Evolutionary conservation across 2,888 invertebrate genomes (phyloP).

Genomic region (Crepidodera aurea): DNA sequence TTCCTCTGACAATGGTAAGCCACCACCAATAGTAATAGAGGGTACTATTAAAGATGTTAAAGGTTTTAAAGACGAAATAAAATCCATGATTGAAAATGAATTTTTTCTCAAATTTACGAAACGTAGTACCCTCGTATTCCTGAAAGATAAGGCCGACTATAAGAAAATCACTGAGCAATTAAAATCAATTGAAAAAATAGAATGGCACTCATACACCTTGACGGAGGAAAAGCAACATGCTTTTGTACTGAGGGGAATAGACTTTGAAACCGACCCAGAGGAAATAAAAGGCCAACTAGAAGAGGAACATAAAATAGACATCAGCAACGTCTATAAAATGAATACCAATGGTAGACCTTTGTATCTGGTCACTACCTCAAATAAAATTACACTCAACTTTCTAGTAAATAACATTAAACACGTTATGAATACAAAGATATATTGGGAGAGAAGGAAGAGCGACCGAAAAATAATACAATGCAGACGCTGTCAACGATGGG

Average conservation of each 20-base stretch:
- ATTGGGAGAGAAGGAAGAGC: conserved; percentile 33
- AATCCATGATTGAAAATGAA: not conserved
- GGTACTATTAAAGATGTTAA: not conserved
- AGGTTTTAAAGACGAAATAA: not conserved
- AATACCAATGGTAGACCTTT: conserved; percentile 1
- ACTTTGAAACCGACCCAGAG: not conserved
- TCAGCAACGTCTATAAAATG: not conserved
- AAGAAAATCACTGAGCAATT: not conserved
- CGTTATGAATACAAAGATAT: conserved; percentile 9
- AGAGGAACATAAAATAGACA: not conserved
- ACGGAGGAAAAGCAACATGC: conserved; percentile 22
- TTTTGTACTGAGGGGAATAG: conserved; percentile 25
- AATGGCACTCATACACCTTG: conserved; percentile 4
- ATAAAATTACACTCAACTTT: conserved; percentile 5
- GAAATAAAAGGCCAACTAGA: not conserved
- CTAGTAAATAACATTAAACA: conserved; percentile 2
- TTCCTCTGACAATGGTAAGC: not conserved
- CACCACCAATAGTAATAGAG: not conserved
- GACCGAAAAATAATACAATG: conserved; percentile 46
- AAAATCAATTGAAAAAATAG: not conserved
- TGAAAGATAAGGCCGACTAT: not conserved
- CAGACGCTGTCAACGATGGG: conserved; percentile 49
- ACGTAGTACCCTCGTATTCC: not conserved
- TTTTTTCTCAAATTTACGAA: conserved; percentile 4
- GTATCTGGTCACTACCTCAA: conserved; percentile 1